Evolutionary conservation across 2,888 invertebrate genomes (phyloP), one percentile per base, ranked within the genome.

Genomic region (Adela reaumurella): DNA sequence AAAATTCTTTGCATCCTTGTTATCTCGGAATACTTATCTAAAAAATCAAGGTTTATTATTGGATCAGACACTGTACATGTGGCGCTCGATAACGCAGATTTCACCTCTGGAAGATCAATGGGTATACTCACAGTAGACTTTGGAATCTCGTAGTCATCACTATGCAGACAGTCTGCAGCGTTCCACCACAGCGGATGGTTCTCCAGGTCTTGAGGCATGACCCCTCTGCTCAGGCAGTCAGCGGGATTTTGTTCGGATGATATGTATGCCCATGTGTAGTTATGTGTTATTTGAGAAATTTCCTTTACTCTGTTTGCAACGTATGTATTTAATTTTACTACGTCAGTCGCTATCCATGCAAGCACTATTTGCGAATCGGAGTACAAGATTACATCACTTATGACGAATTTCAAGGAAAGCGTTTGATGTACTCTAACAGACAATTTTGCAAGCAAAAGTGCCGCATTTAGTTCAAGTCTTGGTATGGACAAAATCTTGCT

Each of bases 321-420:
- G 49, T 56, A 55, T 17, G 52, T 47, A n/a, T 51, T 47, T 1
- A 56, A 45, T 10, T 48, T 54, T 14, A 17, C 35, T 14, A 46
- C 17, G 3, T 54, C 46, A 11, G 48, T 53, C 10, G 48, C 44
- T 2, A 56, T 19, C 56, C 56, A 57, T 17, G 56, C 52, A 18
- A 58, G 45, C n/a, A 52, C 53, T 17, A 56, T 55, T 48, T 55
- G 47, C 3, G 57, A 58, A 28, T 57, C 58, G 4, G 49, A 49
- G 47, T 47, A 55, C 20, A 56, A 49, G 20, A 46, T 19, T 0
- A 50, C 45, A 46, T 52, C 49, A 18, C 48, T 5, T 8, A 53
- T 52, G 11, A 41, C 50, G 3, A 43, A 2, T 43, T 53, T 54
- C 35, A 46, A 19, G 29, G 2, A 19, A 17, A 57, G 20, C 14